Conservation (phyloP, 2,888 invertebrate species). For the Euspilapteryx auroguttella region DNA sequence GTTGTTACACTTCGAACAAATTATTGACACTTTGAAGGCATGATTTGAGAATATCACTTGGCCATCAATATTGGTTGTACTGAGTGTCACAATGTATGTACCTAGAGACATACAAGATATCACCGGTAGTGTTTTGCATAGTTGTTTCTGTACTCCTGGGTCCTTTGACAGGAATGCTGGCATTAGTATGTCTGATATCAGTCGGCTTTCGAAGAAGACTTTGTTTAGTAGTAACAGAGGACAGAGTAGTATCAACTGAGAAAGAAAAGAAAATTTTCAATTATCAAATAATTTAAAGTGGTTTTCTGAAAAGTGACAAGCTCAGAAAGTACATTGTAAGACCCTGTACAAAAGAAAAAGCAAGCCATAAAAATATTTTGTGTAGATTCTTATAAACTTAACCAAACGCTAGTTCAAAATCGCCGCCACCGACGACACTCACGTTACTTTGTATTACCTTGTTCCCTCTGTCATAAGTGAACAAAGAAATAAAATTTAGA, state of each 20-base stretch:
- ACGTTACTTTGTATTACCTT: no score
- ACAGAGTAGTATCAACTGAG: constrained; percentile 32
- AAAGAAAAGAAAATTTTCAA: constrained; percentile 14
- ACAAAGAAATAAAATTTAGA: no score
- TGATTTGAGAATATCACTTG: constrained; percentile 21
- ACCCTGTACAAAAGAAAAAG: no score
- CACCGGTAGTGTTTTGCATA: constrained; percentile 21
- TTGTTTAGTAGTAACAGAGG: constrained; percentile 31
- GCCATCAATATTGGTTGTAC: constrained; percentile 13
- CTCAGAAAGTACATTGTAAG: no score
- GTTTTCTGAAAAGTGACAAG: no score
- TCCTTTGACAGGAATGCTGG: constrained; percentile 36
- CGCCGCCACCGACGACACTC: no score
- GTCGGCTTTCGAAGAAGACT: constrained; percentile 28
- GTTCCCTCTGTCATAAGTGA: no score
- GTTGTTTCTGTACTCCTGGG: constrained; percentile 18
- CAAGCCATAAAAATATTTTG: no score
- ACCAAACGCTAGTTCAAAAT: no score
- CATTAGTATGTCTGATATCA: constrained; percentile 39
- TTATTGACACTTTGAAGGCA: constrained; percentile 16
- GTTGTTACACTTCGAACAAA: constrained; percentile 34
- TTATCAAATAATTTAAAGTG: no score
- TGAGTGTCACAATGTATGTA: constrained; percentile 17
- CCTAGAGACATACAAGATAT: constrained; percentile 36
- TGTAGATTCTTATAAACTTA: no score